Base-by-base conservation (phyloP, 2,797 vertebrate species). In the Neoniphon sammara region DNA sequence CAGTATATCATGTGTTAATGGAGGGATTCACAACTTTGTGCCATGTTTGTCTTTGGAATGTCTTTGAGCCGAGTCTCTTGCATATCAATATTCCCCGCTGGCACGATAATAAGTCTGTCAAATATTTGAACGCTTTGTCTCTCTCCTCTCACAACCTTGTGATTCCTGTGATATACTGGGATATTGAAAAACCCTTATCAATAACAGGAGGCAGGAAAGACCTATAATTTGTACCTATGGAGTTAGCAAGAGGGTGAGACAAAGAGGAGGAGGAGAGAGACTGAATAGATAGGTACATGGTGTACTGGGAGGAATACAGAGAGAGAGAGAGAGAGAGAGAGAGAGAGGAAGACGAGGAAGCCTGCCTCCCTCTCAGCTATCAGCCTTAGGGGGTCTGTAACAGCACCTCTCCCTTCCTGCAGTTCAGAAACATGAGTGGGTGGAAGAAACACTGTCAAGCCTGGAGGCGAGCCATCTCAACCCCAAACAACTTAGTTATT, bases 341-440 rank as follows among this genome's bases (percentile, higher is more conserved):
- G 5, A 60, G 11, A 63, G 49, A 70, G 54, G 52, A 70, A 55
- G 44, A 25, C 44, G 42, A 60, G 42, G 49, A 67, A 49, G 49
- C 36, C 34, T 63, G 21, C 64, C 58, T 78, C 64, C 30, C 78
- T 77, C 47, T 69, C 2, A 10, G 78, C n/a, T 49, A 78, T 59
- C 54, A 49, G 65, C 84, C 70, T 47, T 44, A 47, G 78, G 88
- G 85, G 83, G 76, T 20, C 65, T 64, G 63, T 75, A 80, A 54
- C 54, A 60, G 67, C 50, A 75, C 65, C 77, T 80, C 57, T 78
- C 17, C 34, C 27, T 73, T 74, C 64, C 53, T 66, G 77, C 70
- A 85, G 78, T 84, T 86, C 74, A 72, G 73, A 77, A 62, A 70
- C 70, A 64, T 69, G 68, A 78, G 75, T 61, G 70, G 66, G 73